These are phyloP conservation scores for Platycheirus albimanus DNA, from an alignment of 2,888 invertebrate species.

Conservation along the genomic window DNA sequence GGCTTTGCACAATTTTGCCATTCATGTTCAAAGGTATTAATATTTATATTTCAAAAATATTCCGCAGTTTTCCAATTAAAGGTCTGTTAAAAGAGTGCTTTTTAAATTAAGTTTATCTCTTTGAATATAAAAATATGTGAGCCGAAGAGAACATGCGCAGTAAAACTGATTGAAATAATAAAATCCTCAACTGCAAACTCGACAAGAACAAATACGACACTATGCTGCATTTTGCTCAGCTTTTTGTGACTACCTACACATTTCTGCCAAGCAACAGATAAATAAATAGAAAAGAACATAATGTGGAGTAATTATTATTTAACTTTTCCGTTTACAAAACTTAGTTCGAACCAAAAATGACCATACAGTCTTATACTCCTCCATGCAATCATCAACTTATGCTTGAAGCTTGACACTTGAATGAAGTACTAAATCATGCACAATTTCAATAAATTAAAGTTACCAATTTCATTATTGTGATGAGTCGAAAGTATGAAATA, in stretches of 20 bases:
- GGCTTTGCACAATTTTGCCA: too few relatives aligned
- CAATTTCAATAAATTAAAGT: slow-evolving; percentile 68
- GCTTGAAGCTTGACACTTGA: slow-evolving; percentile 42
- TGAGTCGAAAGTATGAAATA: slow-evolving; percentile 69
- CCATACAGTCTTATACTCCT: not conserved
- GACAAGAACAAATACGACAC: not conserved
- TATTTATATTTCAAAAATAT: too few relatives aligned
- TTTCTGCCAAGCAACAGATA: not conserved
- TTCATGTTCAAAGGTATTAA: too few relatives aligned
- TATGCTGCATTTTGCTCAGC: not conserved
- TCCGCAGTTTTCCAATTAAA: too few relatives aligned
- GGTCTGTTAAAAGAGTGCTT: too few relatives aligned
- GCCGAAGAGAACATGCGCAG: not conserved
- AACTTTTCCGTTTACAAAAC: not conserved
- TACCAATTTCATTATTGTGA: slow-evolving; percentile 64
- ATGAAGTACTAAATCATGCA: slow-evolving; percentile 55
- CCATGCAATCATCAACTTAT: slow-evolving; percentile 52
- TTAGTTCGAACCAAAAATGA: not conserved
- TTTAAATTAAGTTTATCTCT: not conserved
- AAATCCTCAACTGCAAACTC: not conserved
- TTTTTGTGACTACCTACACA: not conserved
- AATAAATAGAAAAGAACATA: too few relatives aligned
- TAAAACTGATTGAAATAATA: not conserved
- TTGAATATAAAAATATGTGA: not conserved
- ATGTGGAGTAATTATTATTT: not conserved